Conservation (phyloP, 2,888 invertebrate species). For the Chloroclystis v-ata region DNA sequence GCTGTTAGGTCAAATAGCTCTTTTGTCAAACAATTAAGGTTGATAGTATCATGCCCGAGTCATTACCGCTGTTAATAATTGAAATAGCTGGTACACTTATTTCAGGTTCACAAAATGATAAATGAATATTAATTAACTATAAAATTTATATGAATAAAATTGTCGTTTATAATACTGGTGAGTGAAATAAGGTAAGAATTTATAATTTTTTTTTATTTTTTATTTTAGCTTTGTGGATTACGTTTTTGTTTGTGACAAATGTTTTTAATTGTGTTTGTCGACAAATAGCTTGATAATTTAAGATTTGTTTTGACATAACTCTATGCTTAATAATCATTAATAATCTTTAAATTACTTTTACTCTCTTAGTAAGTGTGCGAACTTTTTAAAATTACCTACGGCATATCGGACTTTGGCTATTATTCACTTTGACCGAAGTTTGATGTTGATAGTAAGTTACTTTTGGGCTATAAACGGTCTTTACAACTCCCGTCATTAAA, state of each 20-base stretch:
- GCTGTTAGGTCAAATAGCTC: conserved; percentile 44
- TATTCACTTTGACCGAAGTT: conserved; percentile 46
- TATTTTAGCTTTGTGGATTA: too few species aligned
- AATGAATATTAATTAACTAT: neutral
- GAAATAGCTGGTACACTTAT: conserved; percentile 6
- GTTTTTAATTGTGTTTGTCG: too few species aligned
- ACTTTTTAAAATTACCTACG: conserved; percentile 8
- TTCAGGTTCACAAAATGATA: neutral
- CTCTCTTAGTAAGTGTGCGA: neutral
- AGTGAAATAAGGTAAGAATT: too few species aligned
- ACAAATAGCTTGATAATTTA: too few species aligned
- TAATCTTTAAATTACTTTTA: too few species aligned
- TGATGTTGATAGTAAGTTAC: conserved; percentile 27
- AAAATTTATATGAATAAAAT: too few species aligned
- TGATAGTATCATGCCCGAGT: conserved; percentile 39
- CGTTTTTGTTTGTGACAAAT: too few species aligned
- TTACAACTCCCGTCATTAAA: conserved; percentile 28
- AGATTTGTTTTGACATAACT: too few species aligned
- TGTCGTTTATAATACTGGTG: too few species aligned
- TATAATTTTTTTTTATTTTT: too few species aligned
- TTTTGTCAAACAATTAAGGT: conserved; percentile 59
- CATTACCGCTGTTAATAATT: conserved; percentile 19
- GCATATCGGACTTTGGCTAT: conserved; percentile 40
- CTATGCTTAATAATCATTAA: too few species aligned
- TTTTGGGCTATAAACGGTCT: conserved; percentile 24